Evolutionary conservation across 2,797 vertebrate species (phyloP), one percentile per base, ranked within the genome.

Genomic region (Poeciliopsis presidionis): DNA sequence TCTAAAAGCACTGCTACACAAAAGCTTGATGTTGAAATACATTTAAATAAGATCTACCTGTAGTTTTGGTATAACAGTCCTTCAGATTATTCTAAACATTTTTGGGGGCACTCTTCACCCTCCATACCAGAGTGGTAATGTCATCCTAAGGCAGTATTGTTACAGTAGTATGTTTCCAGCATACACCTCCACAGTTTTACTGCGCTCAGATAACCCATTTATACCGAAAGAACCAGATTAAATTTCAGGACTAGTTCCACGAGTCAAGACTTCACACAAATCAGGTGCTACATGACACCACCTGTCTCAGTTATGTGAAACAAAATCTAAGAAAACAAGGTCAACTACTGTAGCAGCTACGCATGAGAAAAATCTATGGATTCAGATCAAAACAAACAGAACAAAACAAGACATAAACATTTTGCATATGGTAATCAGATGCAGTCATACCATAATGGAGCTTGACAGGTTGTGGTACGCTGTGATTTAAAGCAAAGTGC

Each of bases 391-490:
- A 89, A 84, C 67, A 45, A 43, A 69, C 39, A 67, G 63, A 67
- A 41, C 9, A 2, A 67, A 67, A 67, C 18, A 41, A 67, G 36
- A 67, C 63, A 82, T 36, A 5, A 41, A 84, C 87, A 7, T 84
- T 83, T 89, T 77, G 55, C 87, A 84, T 83, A 75, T 47, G 45
- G 85, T 77, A 94, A 94, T 91, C 74, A 80, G 92, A 93, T 92
- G 88, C 90, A 88, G 94, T 93, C 94, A 91, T 93, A 92, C 84
- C 88, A 86, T 87, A 90, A 91, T 80, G 80, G 82, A 87, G 83
- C 82, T 81, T 88, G 86, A 84, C 90, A 80, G 90, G 85, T 89
- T 84, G 75, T 86, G 91, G 75, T 75, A 77, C 22, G 74, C 30
- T 75, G 73, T 84, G 92, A 94, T 94, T 95, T 93, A 94, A 81